Conservation (phyloP, 1,140 invertebrate genomes). For the Trypoxylus dichotomus region DNA sequence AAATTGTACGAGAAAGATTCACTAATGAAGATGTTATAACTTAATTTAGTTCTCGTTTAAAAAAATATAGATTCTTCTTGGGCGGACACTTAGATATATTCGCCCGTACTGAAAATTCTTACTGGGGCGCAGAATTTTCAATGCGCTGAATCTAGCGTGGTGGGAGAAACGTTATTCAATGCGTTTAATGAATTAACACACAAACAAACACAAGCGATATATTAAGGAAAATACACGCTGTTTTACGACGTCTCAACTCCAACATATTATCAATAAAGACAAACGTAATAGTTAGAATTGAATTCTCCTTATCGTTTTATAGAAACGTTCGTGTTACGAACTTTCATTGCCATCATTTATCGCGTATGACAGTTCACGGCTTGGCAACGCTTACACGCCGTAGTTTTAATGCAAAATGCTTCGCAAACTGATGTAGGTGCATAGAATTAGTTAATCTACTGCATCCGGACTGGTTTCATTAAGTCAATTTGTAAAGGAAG, state of each 20-base stretch:
- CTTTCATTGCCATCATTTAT: background rate
- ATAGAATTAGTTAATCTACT: background rate
- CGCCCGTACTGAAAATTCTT: constrained; percentile 19
- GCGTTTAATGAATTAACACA: background rate
- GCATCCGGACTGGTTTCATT: background rate
- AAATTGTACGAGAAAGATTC: background rate
- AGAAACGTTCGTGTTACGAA: background rate
- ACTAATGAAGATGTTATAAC: background rate
- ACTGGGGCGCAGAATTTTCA: constrained; percentile 21
- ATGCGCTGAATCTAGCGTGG: constrained; percentile 11
- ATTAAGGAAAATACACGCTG: background rate
- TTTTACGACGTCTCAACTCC: background rate
- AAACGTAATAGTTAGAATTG: background rate
- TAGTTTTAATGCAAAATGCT: background rate
- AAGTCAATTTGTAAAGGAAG: background rate
- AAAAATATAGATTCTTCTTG: background rate
- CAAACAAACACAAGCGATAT: background rate
- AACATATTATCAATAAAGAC: background rate
- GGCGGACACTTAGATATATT: background rate
- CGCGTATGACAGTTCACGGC: background rate
- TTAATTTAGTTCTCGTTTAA: background rate
- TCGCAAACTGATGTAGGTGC: background rate
- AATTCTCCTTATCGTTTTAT: background rate
- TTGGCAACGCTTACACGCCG: background rate
- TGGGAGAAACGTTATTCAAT: background rate